Percentiles rank a stretch among this genome's conserved stretches.
phyloP scores from a whole-genome alignment of 2,888 invertebrate genomes.

The Eristalinus sepulchralis region DNA sequence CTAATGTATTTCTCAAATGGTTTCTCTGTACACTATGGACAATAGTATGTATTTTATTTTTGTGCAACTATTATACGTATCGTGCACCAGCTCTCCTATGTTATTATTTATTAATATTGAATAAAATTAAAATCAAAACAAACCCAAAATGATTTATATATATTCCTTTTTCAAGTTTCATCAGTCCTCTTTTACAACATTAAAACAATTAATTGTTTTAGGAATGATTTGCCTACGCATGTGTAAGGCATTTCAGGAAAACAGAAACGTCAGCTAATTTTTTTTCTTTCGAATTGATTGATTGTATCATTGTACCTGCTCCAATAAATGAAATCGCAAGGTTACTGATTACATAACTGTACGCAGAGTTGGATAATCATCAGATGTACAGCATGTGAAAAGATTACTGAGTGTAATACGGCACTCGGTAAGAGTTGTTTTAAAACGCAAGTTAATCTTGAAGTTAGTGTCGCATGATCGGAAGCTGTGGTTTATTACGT shows the following conservation, averaged over 20 bases:
- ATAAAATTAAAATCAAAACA: conserved; percentile 55
- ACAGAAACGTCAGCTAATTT: neutral
- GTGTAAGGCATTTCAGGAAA: neutral
- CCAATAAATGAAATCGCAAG: conserved; percentile 1
- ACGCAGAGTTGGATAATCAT: conserved; percentile 4
- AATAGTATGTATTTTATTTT: conserved; percentile 50
- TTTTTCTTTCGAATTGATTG: neutral
- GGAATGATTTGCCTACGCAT: too few relatives aligned
- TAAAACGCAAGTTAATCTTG: conserved; percentile 26
- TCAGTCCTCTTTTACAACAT: neutral
- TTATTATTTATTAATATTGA: conserved; percentile 70
- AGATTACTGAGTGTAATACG: neutral
- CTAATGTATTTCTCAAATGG: conserved; percentile 42
- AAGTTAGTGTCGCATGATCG: conserved; percentile 40
- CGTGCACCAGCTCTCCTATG: conserved; percentile 66
- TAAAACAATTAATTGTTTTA: neutral
- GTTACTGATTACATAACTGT: conserved; percentile 1
- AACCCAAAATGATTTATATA: conserved; percentile 8
- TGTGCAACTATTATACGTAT: conserved; percentile 56
- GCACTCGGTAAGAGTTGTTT: neutral
- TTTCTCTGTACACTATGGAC: conserved; percentile 55
- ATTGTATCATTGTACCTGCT: neutral
- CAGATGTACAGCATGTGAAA: neutral
- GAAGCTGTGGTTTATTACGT: conserved; percentile 34
- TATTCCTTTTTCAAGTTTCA: neutral